A percentile compares a stretch with the other conserved stretches of the same genome.
phyloP scores from a whole-genome alignment of 2,888 invertebrate genomes.

The Acanthococcus lagerstroemiae region DNA sequence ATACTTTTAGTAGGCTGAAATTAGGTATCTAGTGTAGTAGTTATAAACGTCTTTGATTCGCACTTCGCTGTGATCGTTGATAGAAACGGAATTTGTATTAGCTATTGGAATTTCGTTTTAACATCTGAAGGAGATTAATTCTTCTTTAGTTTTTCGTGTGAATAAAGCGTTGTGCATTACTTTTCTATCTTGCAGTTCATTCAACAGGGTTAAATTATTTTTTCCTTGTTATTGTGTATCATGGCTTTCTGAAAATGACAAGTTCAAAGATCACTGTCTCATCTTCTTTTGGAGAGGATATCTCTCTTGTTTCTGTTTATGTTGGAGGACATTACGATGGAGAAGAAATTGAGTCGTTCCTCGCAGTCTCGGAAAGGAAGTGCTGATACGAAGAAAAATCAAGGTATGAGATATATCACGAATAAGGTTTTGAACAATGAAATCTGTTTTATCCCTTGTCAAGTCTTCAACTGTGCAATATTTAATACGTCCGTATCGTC shows the following conservation, averaged over 20 bases:
- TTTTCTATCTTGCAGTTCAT: background rate
- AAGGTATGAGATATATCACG: conserved; percentile 6
- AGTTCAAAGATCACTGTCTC: conserved; percentile 54
- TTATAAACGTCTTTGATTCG: too few relatives aligned
- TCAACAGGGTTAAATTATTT: background rate
- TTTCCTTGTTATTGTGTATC: conserved; percentile 9
- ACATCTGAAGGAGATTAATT: background rate
- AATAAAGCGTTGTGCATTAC: background rate
- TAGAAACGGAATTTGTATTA: too few relatives aligned
- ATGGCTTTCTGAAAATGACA: conserved; percentile 51
- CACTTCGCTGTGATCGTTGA: too few relatives aligned
- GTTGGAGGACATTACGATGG: conserved; percentile 57
- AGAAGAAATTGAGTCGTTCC: conserved; percentile 54
- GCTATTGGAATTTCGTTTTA: too few relatives aligned
- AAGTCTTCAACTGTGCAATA: too few relatives aligned
- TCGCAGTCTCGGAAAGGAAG: conserved; percentile 15
- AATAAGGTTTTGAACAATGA: background rate
- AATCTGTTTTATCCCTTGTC: too few relatives aligned
- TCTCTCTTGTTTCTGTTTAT: conserved; percentile 48
- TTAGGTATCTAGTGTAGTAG: too few relatives aligned
- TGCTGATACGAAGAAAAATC: conserved; percentile 26
- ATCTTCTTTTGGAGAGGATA: conserved; percentile 63
- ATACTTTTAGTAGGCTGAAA: too few relatives aligned
- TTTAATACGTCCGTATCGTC: too few relatives aligned
- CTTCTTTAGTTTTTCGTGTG: conserved; percentile 2